Percentiles rank a stretch among this genome's conserved stretches.
Conservation (phyloP, 2,113 vertebrate species). For the Eleginops maclovinus region DNA sequence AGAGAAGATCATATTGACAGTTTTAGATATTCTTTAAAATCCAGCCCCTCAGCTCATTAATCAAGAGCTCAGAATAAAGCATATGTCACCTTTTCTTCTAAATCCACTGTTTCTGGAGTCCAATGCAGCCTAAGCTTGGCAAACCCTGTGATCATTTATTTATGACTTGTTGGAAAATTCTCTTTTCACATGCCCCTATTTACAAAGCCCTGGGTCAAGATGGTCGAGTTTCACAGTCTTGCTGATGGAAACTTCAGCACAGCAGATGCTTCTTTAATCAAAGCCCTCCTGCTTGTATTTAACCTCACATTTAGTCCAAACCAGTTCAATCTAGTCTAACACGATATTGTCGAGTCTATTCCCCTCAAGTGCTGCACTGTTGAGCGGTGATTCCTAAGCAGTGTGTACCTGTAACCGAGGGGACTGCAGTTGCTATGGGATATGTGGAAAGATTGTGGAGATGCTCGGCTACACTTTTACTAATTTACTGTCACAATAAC, state of each 20-base stretch:
- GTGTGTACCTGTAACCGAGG: not conserved
- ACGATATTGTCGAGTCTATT: not conserved
- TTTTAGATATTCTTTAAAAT: slow-evolving; percentile 44
- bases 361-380: not conserved
- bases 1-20: slow-evolving; percentile 51
- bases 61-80: slow-evolving; percentile 44
- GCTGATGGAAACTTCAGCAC: slow-evolving; percentile 9
- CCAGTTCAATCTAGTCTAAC: not conserved
- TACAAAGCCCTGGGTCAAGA: slow-evolving; percentile 36
- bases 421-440: not conserved
- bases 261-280: slow-evolving; percentile 20
- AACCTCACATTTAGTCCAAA: not conserved
- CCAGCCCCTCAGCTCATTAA: slow-evolving; percentile 48
- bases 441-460: not conserved
- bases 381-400: not conserved
- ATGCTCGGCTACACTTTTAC: not conserved
- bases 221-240: slow-evolving; percentile 17
- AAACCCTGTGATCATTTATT: slow-evolving; percentile 66
- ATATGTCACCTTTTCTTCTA: slow-evolving; percentile 46
- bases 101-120: slow-evolving; percentile 42
- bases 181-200: slow-evolving; percentile 53
- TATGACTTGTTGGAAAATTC: slow-evolving; percentile 53
- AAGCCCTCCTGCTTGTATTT: not conserved
- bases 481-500: not conserved
- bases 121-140: slow-evolving; percentile 18